Evolutionary conservation across 2,888 invertebrate genomes (phyloP).

Genomic region (Meteorus colon): DNA sequence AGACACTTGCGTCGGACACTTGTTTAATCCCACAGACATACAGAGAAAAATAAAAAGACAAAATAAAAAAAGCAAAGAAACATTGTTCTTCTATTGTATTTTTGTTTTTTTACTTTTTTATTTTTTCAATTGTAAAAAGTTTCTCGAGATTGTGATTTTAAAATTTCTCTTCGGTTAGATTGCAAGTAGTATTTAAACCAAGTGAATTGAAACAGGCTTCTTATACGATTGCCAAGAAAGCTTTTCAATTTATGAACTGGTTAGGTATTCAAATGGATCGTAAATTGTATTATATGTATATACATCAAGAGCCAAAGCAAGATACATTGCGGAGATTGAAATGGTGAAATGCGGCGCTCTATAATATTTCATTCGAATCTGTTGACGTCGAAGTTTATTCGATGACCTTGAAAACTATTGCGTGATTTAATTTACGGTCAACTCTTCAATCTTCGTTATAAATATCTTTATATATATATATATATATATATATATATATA

Average conservation of each 20-base stretch:
- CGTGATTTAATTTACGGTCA: constrained; percentile 1
- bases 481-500: not conserved
- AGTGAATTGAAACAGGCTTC: not conserved
- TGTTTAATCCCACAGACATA: constrained; percentile 15
- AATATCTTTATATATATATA: not conserved
- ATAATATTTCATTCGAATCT: not conserved
- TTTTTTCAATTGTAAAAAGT: not conserved
- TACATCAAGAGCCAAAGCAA: not conserved
- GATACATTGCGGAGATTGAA: not conserved
- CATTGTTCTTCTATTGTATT: not conserved
- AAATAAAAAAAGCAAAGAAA: not conserved
- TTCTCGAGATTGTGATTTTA: not conserved
- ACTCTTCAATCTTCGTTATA: not conserved
- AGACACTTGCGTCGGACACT: constrained; percentile 26
- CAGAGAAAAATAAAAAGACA: not conserved
- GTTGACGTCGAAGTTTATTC: not conserved
- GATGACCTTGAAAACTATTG: not conserved
- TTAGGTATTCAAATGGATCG: constrained; percentile 59
- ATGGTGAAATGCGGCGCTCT: not conserved
- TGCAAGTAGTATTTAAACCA: not conserved
- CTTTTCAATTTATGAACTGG: constrained; percentile 54
- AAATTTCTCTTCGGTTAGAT: constrained; percentile 4
- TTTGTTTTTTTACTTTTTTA: not conserved
- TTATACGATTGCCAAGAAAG: constrained; percentile 40
- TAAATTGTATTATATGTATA: constrained; percentile 42